phyloP scores from a whole-genome alignment of 2,888 invertebrate species.

The Caenorhabditis japonica region DNA sequence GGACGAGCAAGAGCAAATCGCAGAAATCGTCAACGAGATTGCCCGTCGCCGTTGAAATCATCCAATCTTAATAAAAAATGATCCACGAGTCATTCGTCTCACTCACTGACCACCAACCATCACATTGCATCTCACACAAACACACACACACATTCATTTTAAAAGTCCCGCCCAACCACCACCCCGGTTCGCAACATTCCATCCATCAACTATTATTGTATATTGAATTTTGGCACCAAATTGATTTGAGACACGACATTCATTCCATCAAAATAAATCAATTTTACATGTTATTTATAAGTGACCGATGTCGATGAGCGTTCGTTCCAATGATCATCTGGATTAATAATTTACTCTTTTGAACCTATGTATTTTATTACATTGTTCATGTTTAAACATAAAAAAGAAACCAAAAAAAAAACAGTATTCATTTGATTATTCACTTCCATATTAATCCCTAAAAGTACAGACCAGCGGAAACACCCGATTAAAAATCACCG shows the following conservation, averaged over 20 bases:
- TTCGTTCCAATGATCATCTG: too few relatives aligned
- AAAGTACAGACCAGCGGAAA: too few relatives aligned
- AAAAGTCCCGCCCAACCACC: neutral
- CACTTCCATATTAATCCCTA: too few relatives aligned
- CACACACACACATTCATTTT: neutral
- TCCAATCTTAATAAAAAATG: too few relatives aligned
- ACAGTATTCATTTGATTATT: too few relatives aligned
- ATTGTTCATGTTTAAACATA: too few relatives aligned
- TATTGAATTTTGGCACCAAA: slow-evolving; percentile 32
- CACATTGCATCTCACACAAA: slow-evolving; percentile 18
- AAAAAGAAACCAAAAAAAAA: too few relatives aligned
- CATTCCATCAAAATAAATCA: too few relatives aligned
- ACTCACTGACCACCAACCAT: neutral
- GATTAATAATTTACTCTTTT: too few relatives aligned
- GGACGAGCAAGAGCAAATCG: slow-evolving; percentile 42
- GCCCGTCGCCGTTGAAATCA: slow-evolving; percentile 42
- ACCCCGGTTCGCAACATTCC: slow-evolving; percentile 19
- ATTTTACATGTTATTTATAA: neutral
- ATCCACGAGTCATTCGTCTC: slow-evolving; percentile 12
- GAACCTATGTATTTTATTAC: too few relatives aligned
- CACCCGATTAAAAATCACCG: too few relatives aligned
- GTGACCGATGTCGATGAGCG: too few relatives aligned
- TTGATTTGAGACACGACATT: slow-evolving; percentile 15
- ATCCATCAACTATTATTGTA: slow-evolving; percentile 19
- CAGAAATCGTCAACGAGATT: slow-evolving; percentile 44